Conservation (phyloP, 2,888 invertebrate genomes). For the Heliconius aoede region DNA sequence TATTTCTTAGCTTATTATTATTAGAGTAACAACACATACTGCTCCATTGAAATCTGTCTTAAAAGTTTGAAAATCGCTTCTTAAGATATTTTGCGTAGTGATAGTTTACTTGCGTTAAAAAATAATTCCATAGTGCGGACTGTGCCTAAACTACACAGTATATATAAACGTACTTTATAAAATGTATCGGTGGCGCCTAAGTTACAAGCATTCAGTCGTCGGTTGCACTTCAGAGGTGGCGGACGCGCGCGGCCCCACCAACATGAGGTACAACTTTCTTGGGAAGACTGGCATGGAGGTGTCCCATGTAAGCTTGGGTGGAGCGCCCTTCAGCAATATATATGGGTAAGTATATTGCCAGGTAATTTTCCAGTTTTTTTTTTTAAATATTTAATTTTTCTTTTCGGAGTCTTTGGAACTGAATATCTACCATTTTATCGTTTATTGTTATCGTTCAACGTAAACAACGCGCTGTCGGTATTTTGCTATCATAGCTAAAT, state of each 20-base stretch:
- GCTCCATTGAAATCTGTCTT: too few relatives aligned
- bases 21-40: too few relatives aligned
- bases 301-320: conserved; percentile 89
- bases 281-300: conserved; percentile 89
- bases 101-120: too few relatives aligned
- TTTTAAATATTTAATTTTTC: too few relatives aligned
- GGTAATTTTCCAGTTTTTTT: too few relatives aligned
- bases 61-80: too few relatives aligned
- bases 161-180: neutral
- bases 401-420: too few relatives aligned
- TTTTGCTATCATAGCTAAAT: neutral
- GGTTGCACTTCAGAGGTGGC: neutral
- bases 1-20: too few relatives aligned
- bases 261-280: conserved; percentile 88
- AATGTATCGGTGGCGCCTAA: neutral
- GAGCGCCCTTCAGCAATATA: conserved; percentile 88
- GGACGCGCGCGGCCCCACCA: conserved; percentile 15
- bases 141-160: neutral
- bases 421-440: neutral
- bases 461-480: neutral
- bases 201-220: neutral
- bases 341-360: conserved; percentile 87
- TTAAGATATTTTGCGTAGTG: too few relatives aligned
- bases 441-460: conserved; percentile 1
- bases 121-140: too few relatives aligned